Percentiles rank a stretch among this genome's conserved stretches.
These are phyloP conservation scores for Falco concolor DNA, from an alignment of 2,797 vertebrate genomes.

Conservation along the genomic window DNA sequence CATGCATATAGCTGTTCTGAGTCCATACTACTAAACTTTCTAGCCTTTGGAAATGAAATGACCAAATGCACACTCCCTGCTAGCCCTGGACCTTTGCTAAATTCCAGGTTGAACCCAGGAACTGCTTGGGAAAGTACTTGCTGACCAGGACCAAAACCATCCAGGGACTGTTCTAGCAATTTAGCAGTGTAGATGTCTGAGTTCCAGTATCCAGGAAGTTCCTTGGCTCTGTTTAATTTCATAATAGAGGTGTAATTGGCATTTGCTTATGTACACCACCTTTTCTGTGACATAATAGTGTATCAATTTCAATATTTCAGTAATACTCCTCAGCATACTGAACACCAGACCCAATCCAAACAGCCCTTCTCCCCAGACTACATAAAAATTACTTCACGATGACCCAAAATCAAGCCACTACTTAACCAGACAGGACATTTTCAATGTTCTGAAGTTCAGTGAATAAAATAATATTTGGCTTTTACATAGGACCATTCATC, in stretches of 20 bases:
- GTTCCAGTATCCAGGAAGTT: constrained; percentile 10
- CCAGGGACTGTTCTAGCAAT: not conserved
- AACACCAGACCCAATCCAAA: not conserved
- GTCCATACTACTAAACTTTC: not conserved
- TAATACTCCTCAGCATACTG: not conserved
- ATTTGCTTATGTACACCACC: not conserved
- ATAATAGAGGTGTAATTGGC: not conserved
- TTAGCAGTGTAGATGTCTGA: not conserved
- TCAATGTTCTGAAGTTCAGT: not conserved
- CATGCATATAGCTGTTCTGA: not conserved
- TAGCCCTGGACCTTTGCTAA: not conserved
- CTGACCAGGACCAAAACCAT: not conserved
- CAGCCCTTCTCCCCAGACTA: not conserved
- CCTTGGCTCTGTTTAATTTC: not conserved
- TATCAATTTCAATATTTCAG: constrained; percentile 1
- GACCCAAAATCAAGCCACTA: not conserved
- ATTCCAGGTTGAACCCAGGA: not conserved
- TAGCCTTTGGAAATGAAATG: not conserved
- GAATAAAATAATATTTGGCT: constrained; percentile 44
- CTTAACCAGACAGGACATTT: constrained; percentile 9
- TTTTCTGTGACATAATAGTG: constrained; percentile 17
- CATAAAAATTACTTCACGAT: not conserved
- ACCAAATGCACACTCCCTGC: not conserved
- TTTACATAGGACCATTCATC: not conserved
- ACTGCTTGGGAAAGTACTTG: not conserved